phyloP scores from a whole-genome alignment of 2,888 invertebrate species.

The Caenorhabditis sp. region DNA sequence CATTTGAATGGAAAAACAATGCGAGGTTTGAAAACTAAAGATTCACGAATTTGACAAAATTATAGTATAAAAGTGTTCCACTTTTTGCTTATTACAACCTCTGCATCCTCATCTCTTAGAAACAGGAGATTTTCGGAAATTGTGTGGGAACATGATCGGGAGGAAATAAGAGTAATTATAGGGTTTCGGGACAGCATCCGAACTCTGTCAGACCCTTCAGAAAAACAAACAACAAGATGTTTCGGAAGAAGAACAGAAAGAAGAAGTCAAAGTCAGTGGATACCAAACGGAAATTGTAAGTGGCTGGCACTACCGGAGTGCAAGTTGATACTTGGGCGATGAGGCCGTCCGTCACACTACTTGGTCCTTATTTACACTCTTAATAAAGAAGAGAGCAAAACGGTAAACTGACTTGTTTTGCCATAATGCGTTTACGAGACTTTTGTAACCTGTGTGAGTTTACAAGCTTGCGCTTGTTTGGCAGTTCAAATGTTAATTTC shows the following conservation, averaged over 20 bases:
- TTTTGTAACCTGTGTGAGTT: too few relatives aligned
- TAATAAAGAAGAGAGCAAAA: conserved; percentile 34
- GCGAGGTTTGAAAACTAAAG: not conserved
- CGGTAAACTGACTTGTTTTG: conserved; percentile 39
- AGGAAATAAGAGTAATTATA: conserved; percentile 47
- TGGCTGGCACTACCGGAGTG: conserved; percentile 11
- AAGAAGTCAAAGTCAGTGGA: conserved; percentile 5
- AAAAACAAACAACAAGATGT: conserved; percentile 15
- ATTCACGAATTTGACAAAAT: conserved; percentile 16
- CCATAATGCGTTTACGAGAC: not conserved
- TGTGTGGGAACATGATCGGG: conserved; percentile 48
- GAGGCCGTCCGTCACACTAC: conserved; percentile 42
- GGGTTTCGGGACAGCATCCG: not conserved
- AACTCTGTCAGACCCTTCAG: conserved; percentile 17
- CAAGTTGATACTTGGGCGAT: conserved; percentile 20
- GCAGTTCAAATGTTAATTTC: too few relatives aligned
- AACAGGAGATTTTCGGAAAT: conserved; percentile 25
- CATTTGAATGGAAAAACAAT: not conserved
- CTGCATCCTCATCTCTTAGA: conserved; percentile 20
- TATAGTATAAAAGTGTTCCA: conserved; percentile 44
- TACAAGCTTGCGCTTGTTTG: too few relatives aligned
- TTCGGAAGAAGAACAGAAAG: conserved; percentile 11
- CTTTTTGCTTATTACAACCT: too few relatives aligned
- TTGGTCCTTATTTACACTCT: conserved; percentile 49
- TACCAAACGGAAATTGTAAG: conserved; percentile 41